phyloP scores from a whole-genome alignment of 2,113 vertebrate species.

The Mola mola region DNA sequence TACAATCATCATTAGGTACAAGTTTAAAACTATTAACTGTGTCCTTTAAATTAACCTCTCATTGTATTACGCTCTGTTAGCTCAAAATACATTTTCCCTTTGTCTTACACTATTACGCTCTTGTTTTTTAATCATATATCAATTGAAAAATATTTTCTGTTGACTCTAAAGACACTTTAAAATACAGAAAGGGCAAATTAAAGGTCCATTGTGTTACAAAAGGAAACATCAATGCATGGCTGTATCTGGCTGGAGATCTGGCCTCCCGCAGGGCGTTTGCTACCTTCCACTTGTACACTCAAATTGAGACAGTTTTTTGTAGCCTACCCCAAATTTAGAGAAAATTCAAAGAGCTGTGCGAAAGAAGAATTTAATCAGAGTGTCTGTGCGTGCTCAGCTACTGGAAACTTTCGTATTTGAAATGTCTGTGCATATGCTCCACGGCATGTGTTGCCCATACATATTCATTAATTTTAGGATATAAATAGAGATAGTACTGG shows the following conservation, averaged over 20 bases:
- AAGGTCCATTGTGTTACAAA: constrained; percentile 8
- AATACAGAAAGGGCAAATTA: constrained; percentile 22
- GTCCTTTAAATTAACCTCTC: constrained; percentile 1
- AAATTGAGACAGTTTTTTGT: constrained; percentile 26
- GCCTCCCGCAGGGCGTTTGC: constrained; percentile 14
- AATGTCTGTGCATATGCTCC: no score
- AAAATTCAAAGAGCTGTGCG: constrained; percentile 1
- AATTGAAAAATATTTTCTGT: no score
- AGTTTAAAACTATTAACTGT: constrained; percentile 5
- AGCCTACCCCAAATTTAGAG: constrained; percentile 6
- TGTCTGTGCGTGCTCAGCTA: neutral
- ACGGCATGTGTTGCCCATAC: constrained; percentile 11
- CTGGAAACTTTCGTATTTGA: no score
- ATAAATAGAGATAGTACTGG: constrained; percentile 45
- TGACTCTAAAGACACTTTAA: no score
- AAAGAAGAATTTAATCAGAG: neutral
- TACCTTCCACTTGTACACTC: constrained; percentile 13
- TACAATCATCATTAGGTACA: neutral
- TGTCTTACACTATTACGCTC: no score
- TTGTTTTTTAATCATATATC: no score
- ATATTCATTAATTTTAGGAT: constrained; percentile 37
- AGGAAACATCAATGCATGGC: neutral
- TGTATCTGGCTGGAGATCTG: neutral
- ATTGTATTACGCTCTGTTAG: neutral
- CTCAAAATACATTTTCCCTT: neutral